These are phyloP conservation scores for Mobula birostris DNA, from an alignment of 2,113 vertebrate genomes.

Conservation along the genomic window DNA sequence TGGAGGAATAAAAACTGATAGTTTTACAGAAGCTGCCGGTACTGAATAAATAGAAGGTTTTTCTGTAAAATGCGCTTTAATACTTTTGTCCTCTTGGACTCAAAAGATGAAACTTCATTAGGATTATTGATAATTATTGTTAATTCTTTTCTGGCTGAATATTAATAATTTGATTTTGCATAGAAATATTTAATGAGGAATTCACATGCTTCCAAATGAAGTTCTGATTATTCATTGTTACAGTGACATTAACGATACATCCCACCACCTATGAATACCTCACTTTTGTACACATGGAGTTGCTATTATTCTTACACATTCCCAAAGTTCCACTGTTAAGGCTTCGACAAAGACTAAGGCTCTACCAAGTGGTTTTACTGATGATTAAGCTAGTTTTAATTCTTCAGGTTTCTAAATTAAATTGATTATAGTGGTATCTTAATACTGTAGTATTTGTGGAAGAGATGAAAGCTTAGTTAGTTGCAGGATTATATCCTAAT, in stretches of 20 bases:
- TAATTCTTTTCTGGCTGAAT: not conserved
- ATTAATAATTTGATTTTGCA: not conserved
- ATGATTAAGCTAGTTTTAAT: not conserved
- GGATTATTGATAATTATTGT: not conserved
- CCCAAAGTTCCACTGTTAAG: not conserved
- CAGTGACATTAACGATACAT: not conserved
- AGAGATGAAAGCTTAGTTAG: not conserved
- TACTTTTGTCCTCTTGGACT: not conserved
- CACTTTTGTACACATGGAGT: not conserved
- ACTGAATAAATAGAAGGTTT: not conserved
- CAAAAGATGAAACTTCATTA: not conserved
- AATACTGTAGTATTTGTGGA: too few relatives aligned
- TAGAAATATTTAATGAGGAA: not conserved
- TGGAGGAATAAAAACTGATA: not conserved
- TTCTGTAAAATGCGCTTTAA: not conserved
- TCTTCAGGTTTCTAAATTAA: not conserved
- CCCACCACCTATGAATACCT: not conserved
- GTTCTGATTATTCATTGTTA: not conserved
- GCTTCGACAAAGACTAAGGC: not conserved
- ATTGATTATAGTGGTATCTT: not conserved
- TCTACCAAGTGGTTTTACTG: not conserved
- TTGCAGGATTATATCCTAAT: too few relatives aligned
- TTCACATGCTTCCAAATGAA: not conserved
- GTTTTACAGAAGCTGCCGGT: not conserved
- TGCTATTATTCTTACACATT: not conserved